These are phyloP conservation scores for Callinectes sapidus DNA, from an alignment of 2,888 invertebrate species.

Conservation along the genomic window DNA sequence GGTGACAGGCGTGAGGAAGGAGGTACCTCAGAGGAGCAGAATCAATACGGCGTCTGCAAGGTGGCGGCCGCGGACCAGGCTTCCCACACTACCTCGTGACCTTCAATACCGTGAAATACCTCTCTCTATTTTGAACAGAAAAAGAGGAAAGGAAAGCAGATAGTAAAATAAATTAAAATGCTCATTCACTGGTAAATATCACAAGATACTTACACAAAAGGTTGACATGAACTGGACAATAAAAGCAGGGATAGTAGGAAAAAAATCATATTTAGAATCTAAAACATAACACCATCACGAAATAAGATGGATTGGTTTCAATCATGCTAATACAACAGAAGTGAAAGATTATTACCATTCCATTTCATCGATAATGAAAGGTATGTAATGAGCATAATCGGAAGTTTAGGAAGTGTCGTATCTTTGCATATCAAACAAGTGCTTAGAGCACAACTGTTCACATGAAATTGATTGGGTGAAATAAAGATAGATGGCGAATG, in stretches of 20 bases:
- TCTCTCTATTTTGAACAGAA: not conserved
- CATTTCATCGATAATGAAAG: not conserved
- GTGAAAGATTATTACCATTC: not conserved
- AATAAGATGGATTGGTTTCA: not conserved
- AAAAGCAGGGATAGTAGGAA: too few species aligned
- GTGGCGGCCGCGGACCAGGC: slow-evolving; percentile 25
- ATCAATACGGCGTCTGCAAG: slow-evolving; percentile 32
- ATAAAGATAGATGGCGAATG: not conserved
- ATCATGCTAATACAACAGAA: not conserved
- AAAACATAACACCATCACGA: not conserved
- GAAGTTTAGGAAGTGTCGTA: not conserved
- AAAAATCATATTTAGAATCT: not conserved
- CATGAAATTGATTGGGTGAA: not conserved
- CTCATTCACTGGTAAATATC: not conserved
- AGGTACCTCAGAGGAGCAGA: slow-evolving; percentile 14
- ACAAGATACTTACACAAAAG: not conserved
- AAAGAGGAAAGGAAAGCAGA: not conserved
- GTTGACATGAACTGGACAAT: too few species aligned
- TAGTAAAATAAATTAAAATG: not conserved
- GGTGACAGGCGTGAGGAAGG: not conserved
- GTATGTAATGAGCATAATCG: not conserved
- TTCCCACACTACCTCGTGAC: not conserved
- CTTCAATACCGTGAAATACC: not conserved
- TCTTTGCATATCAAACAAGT: slow-evolving; percentile 1
- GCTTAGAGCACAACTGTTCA: not conserved